These are phyloP conservation scores for Laticauda colubrina DNA, from an alignment of 2,113 vertebrate species.

Conservation along the genomic window DNA sequence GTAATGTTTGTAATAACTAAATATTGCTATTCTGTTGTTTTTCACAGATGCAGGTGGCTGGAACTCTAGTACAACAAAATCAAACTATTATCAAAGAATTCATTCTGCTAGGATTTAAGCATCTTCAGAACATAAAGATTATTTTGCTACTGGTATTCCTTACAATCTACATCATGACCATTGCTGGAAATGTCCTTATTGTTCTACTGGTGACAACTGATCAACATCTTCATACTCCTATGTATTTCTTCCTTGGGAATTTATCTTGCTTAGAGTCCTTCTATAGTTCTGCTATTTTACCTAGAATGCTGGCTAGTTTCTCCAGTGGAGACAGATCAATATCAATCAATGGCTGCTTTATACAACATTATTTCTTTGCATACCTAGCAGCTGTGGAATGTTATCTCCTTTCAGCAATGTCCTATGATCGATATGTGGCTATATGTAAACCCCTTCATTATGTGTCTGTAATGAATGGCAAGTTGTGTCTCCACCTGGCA, in stretches of 20 bases:
- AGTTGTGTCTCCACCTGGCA: background rate
- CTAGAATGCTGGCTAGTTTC: background rate
- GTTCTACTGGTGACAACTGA: conserved; percentile 41
- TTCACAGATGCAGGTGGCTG: background rate
- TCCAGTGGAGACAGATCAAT: conserved; percentile 1
- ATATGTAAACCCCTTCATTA: conserved; percentile 39
- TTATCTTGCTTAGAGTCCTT: conserved; percentile 43
- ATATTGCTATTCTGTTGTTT: background rate
- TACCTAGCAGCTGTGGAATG: conserved; percentile 34
- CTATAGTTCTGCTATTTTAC: conserved; percentile 38
- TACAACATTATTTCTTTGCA: conserved; percentile 51
- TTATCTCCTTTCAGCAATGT: conserved; percentile 41
- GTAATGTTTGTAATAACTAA: background rate
- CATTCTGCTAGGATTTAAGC: conserved; percentile 36
- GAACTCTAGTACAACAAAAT: conserved; percentile 24
- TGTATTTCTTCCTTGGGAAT: conserved; percentile 14
- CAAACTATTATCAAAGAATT: conserved; percentile 43
- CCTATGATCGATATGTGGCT: conserved; percentile 38
- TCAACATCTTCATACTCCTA: conserved; percentile 29
- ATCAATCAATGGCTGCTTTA: conserved; percentile 34
- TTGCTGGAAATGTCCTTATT: conserved; percentile 51
- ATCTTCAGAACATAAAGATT: conserved; percentile 2
- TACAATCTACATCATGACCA: conserved; percentile 42
- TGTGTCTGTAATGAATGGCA: conserved; percentile 26
- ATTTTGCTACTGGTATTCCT: conserved; percentile 45